These are phyloP conservation scores for Masticophis lateralis DNA, from an alignment of 2,797 vertebrate genomes.

Conservation along the genomic window DNA sequence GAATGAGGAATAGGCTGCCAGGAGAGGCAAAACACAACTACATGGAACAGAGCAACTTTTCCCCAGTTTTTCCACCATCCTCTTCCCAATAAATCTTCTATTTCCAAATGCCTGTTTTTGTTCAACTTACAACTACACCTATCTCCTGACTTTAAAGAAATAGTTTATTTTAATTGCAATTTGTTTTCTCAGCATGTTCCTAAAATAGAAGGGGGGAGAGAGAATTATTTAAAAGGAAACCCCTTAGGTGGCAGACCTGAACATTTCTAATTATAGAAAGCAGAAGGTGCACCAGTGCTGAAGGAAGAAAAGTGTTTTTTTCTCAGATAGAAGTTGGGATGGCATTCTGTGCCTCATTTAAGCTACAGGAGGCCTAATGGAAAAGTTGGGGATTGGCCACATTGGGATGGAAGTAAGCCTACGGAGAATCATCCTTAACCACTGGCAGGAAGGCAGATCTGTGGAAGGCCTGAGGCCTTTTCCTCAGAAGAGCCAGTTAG, in stretches of 20 bases:
- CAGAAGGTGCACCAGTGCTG: constrained; percentile 36
- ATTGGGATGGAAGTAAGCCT: constrained; percentile 18
- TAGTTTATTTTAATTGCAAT: constrained; percentile 70
- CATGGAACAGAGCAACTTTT: not conserved
- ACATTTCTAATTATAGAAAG: constrained; percentile 56
- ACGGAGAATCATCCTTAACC: constrained; percentile 25
- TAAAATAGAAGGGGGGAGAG: constrained; percentile 46
- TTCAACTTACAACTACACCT: constrained; percentile 39
- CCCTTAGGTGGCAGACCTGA: constrained; percentile 41
- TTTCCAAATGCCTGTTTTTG: constrained; percentile 1
- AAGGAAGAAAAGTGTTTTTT: constrained; percentile 27
- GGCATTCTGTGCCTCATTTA: not conserved
- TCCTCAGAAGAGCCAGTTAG: constrained; percentile 32
- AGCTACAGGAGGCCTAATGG: not conserved
- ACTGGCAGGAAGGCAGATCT: constrained; percentile 27
- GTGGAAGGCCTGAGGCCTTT: constrained; percentile 28
- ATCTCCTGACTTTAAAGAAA: constrained; percentile 62
- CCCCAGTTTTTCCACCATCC: not conserved
- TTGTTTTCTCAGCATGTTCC: constrained; percentile 62
- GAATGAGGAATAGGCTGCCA: not conserved
- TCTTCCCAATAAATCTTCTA: not conserved
- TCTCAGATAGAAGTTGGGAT: constrained; percentile 30
- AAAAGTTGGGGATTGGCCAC: constrained; percentile 8
- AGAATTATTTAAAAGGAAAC: constrained; percentile 61
- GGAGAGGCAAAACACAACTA: not conserved